Conservation (phyloP, 2,113 vertebrate species). For the Ornithorhynchus anatinus region DNA sequence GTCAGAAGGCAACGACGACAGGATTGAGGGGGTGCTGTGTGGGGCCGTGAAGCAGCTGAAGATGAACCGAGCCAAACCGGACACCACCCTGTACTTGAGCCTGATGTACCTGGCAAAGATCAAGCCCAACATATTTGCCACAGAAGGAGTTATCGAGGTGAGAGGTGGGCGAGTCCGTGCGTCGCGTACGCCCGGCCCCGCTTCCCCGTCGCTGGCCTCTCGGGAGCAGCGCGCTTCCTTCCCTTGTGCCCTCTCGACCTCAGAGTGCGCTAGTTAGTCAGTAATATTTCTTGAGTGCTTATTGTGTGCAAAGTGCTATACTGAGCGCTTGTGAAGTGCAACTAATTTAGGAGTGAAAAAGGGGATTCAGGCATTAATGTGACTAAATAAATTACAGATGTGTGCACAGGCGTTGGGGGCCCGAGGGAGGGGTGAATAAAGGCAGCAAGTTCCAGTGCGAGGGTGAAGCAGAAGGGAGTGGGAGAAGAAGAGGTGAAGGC, state of each 20-base stretch:
- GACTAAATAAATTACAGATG: too few relatives aligned
- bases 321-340: too few relatives aligned
- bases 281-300: too few relatives aligned
- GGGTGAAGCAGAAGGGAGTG: too few relatives aligned
- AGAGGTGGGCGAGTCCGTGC: background rate
- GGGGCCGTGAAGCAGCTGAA: slow-evolving; percentile 94
- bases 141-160: slow-evolving; percentile 96
- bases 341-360: too few relatives aligned
- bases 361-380: too few relatives aligned
- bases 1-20: slow-evolving; percentile 90
- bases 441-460: too few relatives aligned
- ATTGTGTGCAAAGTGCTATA: too few relatives aligned
- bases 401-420: too few relatives aligned
- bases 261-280: background rate
- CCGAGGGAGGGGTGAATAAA: too few relatives aligned
- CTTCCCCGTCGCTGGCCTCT: too few relatives aligned
- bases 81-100: slow-evolving; percentile 90
- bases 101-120: slow-evolving; percentile 98
- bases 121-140: slow-evolving; percentile 98
- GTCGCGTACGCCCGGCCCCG: accelerated
- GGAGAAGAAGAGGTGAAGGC: too few relatives aligned
- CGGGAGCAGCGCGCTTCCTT: accelerated
- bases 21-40: slow-evolving; percentile 92
- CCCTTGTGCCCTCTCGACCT: background rate
- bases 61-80: slow-evolving; percentile 92